phyloP scores from a whole-genome alignment of 2,113 vertebrate genomes.

The Grantiella picta region DNA sequence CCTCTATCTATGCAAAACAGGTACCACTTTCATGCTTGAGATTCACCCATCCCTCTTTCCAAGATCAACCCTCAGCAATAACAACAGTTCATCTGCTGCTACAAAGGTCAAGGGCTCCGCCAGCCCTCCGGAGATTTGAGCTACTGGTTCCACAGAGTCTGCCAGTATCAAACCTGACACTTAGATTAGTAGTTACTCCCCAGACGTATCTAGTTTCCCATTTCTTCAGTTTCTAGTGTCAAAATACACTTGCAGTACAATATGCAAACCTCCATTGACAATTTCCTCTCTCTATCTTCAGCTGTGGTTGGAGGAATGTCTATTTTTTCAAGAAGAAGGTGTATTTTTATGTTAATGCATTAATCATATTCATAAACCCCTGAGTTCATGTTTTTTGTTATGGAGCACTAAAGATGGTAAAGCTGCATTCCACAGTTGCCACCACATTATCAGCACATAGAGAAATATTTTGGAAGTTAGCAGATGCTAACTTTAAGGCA shows the following conservation, averaged over 20 bases:
- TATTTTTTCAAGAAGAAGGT: not conserved
- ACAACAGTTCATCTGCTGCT: not conserved
- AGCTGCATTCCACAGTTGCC: not conserved
- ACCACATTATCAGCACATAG: not conserved
- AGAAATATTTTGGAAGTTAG: slow-evolving; percentile 6
- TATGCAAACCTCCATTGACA: slow-evolving; percentile 22
- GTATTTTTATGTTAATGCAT: not conserved
- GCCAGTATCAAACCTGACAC: slow-evolving; percentile 58
- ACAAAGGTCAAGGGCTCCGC: slow-evolving; percentile 37
- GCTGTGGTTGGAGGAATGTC: not conserved
- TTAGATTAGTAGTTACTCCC: slow-evolving; percentile 51
- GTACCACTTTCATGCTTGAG: not conserved
- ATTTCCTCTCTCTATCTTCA: not conserved
- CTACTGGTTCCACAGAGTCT: slow-evolving; percentile 61
- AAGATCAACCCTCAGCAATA: not conserved
- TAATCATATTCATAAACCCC: not conserved
- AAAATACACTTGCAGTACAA: slow-evolving; percentile 62
- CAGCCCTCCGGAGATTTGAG: not conserved
- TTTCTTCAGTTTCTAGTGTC: slow-evolving; percentile 65
- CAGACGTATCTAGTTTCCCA: slow-evolving; percentile 55
- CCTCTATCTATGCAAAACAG: not conserved
- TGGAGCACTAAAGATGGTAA: not conserved
- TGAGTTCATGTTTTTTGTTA: not conserved
- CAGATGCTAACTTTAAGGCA: not conserved
- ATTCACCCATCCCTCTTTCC: not conserved